Percentiles rank a stretch among this genome's conserved stretches.
Conservation (phyloP, 2,113 vertebrate genomes). For the Notechis scutatus region DNA sequence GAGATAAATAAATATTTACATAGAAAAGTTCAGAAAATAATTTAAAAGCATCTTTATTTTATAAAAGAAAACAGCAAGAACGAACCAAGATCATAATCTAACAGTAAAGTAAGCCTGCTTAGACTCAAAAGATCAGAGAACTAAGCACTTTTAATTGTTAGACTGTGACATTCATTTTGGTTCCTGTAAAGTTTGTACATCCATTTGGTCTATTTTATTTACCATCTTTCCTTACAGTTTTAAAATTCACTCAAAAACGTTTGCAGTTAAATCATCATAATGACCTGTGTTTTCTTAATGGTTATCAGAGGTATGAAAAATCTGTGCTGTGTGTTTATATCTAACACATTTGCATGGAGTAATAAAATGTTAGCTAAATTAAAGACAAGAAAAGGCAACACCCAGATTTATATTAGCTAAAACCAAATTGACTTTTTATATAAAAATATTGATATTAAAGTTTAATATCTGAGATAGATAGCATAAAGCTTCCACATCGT, state of each 20-base stretch:
- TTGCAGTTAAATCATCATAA: constrained; percentile 16
- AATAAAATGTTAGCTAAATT: constrained; percentile 10
- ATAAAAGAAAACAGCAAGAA: constrained; percentile 7
- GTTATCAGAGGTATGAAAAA: constrained; percentile 21
- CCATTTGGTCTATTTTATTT: constrained; percentile 43
- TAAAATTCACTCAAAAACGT: not conserved
- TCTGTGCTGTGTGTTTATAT: constrained; percentile 12
- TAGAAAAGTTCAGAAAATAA: constrained; percentile 34
- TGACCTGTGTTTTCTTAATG: not conserved
- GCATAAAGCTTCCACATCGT: constrained; percentile 14
- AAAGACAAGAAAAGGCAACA: not conserved
- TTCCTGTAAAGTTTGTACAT: constrained; percentile 37
- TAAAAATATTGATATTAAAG: constrained; percentile 44
- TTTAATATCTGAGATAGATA: constrained; percentile 27
- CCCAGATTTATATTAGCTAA: constrained; percentile 37
- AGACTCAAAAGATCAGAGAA: not conserved
- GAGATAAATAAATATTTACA: constrained; percentile 57
- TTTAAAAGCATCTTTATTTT: constrained; percentile 16
- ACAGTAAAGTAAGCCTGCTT: not conserved
- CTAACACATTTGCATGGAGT: constrained; percentile 11
- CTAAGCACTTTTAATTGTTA: constrained; percentile 12
- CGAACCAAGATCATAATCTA: not conserved
- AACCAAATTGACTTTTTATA: constrained; percentile 49
- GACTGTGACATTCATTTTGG: constrained; percentile 24
- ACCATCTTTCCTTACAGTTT: constrained; percentile 1